Evolutionary conservation across 2,797 vertebrate species (phyloP).

Genomic region (Kryptolebias ocellatus): DNA sequence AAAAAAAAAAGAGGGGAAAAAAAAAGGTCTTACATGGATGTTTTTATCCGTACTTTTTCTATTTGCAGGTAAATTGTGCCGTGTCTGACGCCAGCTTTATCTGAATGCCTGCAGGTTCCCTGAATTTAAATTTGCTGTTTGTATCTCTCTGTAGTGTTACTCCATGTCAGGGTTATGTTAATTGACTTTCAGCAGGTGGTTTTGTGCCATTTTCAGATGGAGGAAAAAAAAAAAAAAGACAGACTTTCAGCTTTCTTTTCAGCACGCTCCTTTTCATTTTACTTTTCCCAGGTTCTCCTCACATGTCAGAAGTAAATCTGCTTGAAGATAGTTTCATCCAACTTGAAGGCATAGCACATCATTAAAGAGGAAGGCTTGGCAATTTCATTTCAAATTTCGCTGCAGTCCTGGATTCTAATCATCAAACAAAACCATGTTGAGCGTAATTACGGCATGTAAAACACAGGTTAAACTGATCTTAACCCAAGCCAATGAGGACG

Average conservation of each 20-base stretch:
- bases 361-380: constrained; percentile 59
- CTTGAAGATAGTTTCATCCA: constrained; percentile 63
- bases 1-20: constrained; percentile 34
- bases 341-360: constrained; percentile 59
- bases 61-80: constrained; percentile 80
- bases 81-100: constrained; percentile 80
- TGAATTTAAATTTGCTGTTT: constrained; percentile 82
- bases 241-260: constrained; percentile 64
- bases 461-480: constrained; percentile 67
- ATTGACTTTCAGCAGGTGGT: constrained; percentile 84
- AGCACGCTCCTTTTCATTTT: constrained; percentile 41
- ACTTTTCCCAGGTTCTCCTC: constrained; percentile 48
- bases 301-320: constrained; percentile 61
- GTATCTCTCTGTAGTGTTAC: constrained; percentile 75
- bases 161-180: constrained; percentile 82
- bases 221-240: constrained; percentile 18
- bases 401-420: constrained; percentile 55
- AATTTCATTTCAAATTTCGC: constrained; percentile 59
- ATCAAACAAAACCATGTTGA: constrained; percentile 71
- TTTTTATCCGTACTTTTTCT: constrained; percentile 76
- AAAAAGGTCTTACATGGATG: constrained; percentile 57
- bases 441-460: constrained; percentile 66
- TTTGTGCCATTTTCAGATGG: constrained; percentile 69
- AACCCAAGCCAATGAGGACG: constrained; percentile 47
- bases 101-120: constrained; percentile 82